Percentiles rank a stretch among this genome's conserved stretches.
Evolutionary conservation across 2,797 vertebrate species (phyloP).

Genomic region (Tolypeutes matacus): DNA sequence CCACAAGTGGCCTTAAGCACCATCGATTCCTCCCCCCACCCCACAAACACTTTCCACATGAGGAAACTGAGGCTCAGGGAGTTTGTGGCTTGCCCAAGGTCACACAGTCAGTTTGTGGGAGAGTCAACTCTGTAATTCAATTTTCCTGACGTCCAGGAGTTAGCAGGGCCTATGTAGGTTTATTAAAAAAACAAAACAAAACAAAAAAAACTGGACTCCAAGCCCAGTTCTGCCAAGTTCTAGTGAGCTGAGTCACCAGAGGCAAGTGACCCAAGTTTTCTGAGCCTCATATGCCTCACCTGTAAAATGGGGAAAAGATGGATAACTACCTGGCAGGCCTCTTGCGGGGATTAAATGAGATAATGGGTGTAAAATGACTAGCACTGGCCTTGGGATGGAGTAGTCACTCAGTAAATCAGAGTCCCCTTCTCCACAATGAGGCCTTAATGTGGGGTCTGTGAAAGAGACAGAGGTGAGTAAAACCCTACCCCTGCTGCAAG

Average conservation of each 20-base stretch:
- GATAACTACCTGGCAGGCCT: constrained; percentile 19
- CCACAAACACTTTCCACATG: neutral
- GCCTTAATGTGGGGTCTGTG: neutral
- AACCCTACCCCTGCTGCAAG: neutral
- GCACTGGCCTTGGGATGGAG: constrained; percentile 6
- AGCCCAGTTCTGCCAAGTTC: constrained; percentile 45
- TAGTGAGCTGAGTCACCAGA: constrained; percentile 39
- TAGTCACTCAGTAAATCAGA: constrained; percentile 34
- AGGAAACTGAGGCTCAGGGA: constrained; percentile 45
- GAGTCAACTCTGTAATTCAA: constrained; percentile 59
- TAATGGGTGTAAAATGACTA: constrained; percentile 1
- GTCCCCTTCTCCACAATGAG: neutral
- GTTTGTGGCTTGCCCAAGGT: constrained; percentile 50
- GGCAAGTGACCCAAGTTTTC: constrained; percentile 20
- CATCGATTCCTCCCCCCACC: neutral
- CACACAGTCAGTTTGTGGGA: constrained; percentile 25
- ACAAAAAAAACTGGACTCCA: neutral
- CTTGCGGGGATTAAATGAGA: constrained; percentile 4
- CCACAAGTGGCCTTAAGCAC: neutral
- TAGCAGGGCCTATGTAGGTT: neutral
- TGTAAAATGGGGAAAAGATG: constrained; percentile 30
- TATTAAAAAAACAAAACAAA: neutral
- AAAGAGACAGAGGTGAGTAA: constrained; percentile 26
- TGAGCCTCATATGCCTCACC: neutral
- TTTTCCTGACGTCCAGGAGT: constrained; percentile 33